A percentile compares a stretch with the other conserved stretches of the same genome.
phyloP scores from a whole-genome alignment of 2,113 vertebrate species.

The Micromys minutus region DNA sequence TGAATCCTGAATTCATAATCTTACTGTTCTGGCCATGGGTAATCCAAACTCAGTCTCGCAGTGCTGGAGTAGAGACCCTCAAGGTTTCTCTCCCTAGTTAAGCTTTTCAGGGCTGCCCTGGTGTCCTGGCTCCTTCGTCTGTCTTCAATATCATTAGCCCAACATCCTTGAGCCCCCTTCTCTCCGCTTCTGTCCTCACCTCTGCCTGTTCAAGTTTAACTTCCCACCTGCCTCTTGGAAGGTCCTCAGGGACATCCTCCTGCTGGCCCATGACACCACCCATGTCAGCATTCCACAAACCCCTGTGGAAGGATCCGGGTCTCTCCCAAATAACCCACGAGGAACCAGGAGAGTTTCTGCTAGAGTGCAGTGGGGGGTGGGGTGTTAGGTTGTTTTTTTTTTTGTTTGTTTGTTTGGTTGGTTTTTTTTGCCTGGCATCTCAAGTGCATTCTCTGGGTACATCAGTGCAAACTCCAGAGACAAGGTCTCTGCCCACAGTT shows the following conservation, averaged over 20 bases:
- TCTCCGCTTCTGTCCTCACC: neutral
- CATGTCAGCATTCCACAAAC: neutral
- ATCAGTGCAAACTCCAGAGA: neutral
- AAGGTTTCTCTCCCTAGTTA: too few species aligned
- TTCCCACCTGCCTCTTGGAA: neutral
- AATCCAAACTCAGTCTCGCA: neutral
- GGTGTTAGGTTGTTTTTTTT: too few species aligned
- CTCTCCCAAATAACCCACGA: neutral
- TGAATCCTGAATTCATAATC: neutral
- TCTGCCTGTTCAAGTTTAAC: too few species aligned
- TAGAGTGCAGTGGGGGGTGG: fast-evolving
- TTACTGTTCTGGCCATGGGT: neutral
- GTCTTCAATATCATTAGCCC: neutral
- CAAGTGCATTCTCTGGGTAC: neutral
- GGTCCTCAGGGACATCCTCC: neutral
- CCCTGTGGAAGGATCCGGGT: too few species aligned
- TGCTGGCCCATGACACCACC: neutral
- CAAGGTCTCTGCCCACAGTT: neutral
- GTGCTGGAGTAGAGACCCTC: neutral
- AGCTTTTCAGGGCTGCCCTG: neutral
- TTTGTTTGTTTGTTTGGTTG: too few species aligned
- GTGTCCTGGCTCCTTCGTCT: neutral
- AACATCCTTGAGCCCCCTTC: too few species aligned
- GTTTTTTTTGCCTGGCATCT: neutral
- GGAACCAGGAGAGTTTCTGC: too few species aligned